Percentiles rank a stretch among this genome's conserved stretches.
Evolutionary conservation across 2,888 invertebrate species (phyloP).

Genomic region (Chymomyza amoena): DNA sequence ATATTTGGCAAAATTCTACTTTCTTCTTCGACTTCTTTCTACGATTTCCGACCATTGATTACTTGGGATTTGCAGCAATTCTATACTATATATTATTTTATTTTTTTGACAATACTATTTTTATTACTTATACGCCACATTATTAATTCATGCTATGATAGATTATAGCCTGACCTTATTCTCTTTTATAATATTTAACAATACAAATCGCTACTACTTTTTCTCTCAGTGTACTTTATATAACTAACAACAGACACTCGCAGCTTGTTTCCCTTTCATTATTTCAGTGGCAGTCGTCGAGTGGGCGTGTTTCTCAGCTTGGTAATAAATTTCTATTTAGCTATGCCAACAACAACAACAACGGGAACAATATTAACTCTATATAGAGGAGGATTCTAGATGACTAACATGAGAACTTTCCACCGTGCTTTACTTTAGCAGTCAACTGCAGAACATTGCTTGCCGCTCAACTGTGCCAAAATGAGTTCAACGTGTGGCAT

Average conservation of each 20-base stretch:
- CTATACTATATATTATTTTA: too few species aligned
- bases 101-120: too few species aligned
- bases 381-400: background rate
- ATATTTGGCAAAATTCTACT: too few species aligned
- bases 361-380: background rate
- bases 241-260: conserved; percentile 6
- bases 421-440: conserved; percentile 20
- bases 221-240: background rate
- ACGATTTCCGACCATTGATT: too few species aligned
- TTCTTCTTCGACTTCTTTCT: too few species aligned
- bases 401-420: background rate
- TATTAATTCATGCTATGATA: too few species aligned
- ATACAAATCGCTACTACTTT: background rate
- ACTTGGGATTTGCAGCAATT: too few species aligned
- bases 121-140: too few species aligned
- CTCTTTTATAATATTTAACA: background rate
- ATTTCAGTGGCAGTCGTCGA: conserved; percentile 19
- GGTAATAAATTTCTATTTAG: conserved; percentile 70
- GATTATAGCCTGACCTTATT: too few species aligned
- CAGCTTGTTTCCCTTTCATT: conserved; percentile 31
- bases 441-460: conserved; percentile 31
- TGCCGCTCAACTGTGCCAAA: background rate
- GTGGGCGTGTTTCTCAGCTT: conserved; percentile 48
- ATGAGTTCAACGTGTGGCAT: background rate
- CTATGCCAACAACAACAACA: conserved; percentile 30